These are phyloP conservation scores for Busseola fusca DNA, from an alignment of 2,888 invertebrate species.

Conservation along the genomic window DNA sequence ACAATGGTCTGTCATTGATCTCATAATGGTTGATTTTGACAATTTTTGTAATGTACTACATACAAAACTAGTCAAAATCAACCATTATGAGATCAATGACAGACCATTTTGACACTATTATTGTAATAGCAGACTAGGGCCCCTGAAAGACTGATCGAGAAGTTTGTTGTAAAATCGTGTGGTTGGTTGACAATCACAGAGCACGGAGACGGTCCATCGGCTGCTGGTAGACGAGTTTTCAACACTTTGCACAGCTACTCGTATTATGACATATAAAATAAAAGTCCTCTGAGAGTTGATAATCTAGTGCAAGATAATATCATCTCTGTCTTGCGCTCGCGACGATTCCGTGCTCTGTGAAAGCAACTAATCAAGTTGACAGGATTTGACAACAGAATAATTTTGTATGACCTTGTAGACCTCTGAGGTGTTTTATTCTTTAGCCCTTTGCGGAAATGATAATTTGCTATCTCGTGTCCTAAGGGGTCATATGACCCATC, in stretches of 20 bases:
- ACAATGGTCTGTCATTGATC: too few relatives aligned
- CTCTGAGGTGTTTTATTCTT: neutral
- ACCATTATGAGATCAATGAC: too few relatives aligned
- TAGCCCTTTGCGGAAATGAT: conserved; percentile 42
- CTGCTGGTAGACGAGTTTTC: neutral
- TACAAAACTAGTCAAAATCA: too few relatives aligned
- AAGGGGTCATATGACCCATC: neutral
- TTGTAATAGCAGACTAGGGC: too few relatives aligned
- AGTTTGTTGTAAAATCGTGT: neutral
- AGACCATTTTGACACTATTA: too few relatives aligned
- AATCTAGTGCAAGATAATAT: neutral
- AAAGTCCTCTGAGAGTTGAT: neutral
- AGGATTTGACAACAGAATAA: neutral
- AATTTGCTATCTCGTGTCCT: conserved; percentile 18
- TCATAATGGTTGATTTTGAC: too few relatives aligned
- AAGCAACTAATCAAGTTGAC: neutral
- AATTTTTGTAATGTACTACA: too few relatives aligned
- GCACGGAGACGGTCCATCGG: too few relatives aligned
- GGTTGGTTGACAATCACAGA: neutral
- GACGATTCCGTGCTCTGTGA: neutral
- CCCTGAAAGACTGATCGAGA: neutral
- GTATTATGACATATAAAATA: neutral
- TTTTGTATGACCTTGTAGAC: neutral
- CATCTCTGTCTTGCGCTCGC: too few relatives aligned
- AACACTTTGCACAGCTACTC: neutral